These are phyloP conservation scores for Scaptomyza polygonia DNA, from an alignment of 2,888 invertebrate species.

Conservation along the genomic window DNA sequence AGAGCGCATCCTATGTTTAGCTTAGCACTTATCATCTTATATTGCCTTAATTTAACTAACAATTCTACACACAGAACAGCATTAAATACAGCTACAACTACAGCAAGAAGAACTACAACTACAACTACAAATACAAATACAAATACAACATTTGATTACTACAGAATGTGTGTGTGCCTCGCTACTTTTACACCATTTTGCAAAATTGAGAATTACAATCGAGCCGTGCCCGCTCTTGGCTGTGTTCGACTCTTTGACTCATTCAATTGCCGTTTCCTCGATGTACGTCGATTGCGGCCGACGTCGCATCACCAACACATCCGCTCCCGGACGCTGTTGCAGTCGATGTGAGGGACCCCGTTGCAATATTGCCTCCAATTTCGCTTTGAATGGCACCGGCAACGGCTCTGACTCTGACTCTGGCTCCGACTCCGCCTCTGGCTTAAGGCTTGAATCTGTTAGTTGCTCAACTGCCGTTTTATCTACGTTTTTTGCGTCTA, in stretches of 20 bases:
- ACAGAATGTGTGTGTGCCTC: conserved; percentile 3
- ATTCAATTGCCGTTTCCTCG: conserved; percentile 57
- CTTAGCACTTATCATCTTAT: conserved; percentile 59
- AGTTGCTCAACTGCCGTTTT: conserved; percentile 26
- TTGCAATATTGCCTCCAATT: conserved; percentile 80
- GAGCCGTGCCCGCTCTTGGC: conserved; percentile 6
- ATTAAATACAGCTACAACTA: conserved; percentile 20
- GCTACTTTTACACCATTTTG: conserved; percentile 38
- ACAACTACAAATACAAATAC: conserved; percentile 18
- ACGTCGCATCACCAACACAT: conserved; percentile 50
- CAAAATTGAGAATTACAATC: conserved; percentile 37
- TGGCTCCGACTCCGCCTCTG: conserved; percentile 17
- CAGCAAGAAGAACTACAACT: conserved; percentile 21
- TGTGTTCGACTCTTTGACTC: conserved; percentile 18
- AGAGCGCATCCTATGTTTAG: conserved; percentile 1
- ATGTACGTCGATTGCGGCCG: conserved; percentile 71
- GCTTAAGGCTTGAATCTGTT: conserved; percentile 8
- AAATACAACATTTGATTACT: conserved; percentile 65
- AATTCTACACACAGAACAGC: conserved; percentile 26
- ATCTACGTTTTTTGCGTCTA: conserved; percentile 47
- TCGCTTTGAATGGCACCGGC: conserved; percentile 78
- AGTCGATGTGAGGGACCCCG: conserved; percentile 79
- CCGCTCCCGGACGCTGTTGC: conserved; percentile 65
- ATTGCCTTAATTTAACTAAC: conserved; percentile 59
- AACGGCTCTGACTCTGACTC: conserved; percentile 37